These are phyloP conservation scores for Hippocampus mohnikei DNA, from an alignment of 2,113 vertebrate genomes.

Conservation along the genomic window DNA sequence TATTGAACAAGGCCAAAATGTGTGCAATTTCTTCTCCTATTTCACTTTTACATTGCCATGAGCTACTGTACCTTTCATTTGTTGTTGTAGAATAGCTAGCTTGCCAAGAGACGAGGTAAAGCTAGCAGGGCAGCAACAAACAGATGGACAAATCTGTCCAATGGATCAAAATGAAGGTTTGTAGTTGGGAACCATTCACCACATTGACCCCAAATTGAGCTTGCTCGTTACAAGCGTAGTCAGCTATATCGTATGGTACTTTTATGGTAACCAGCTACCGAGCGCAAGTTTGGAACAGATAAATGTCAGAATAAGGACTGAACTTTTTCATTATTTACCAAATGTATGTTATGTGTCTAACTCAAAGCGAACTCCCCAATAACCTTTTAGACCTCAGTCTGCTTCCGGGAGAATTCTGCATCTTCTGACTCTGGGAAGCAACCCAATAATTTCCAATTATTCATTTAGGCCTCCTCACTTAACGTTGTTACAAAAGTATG, in stretches of 20 bases:
- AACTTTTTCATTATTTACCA: background rate
- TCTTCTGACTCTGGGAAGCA: slow-evolving; percentile 57
- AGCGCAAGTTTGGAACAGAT: background rate
- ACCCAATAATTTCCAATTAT: slow-evolving; percentile 45
- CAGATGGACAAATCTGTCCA: background rate
- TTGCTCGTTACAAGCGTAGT: too few relatives aligned
- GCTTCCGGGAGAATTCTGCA: slow-evolving; percentile 32
- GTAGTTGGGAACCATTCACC: background rate
- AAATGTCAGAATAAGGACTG: background rate
- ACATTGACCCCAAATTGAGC: too few relatives aligned
- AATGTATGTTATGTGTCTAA: background rate
- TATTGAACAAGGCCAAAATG: too few relatives aligned
- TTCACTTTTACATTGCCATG: too few relatives aligned
- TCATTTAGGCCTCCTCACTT: slow-evolving; percentile 29
- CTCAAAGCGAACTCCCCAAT: slow-evolving; percentile 10
- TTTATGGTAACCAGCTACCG: too few relatives aligned
- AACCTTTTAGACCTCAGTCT: slow-evolving; percentile 20
- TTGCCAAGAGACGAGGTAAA: too few relatives aligned
- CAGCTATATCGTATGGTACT: background rate
- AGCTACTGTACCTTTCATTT: too few relatives aligned
- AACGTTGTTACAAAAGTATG: slow-evolving; percentile 34
- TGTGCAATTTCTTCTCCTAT: too few relatives aligned
- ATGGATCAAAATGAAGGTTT: background rate
- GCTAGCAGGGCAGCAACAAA: too few relatives aligned
- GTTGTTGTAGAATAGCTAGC: too few relatives aligned